Evolutionary conservation across 2,113 vertebrate genomes (phyloP).

Genomic region (Amphilophus citrinellus): DNA sequence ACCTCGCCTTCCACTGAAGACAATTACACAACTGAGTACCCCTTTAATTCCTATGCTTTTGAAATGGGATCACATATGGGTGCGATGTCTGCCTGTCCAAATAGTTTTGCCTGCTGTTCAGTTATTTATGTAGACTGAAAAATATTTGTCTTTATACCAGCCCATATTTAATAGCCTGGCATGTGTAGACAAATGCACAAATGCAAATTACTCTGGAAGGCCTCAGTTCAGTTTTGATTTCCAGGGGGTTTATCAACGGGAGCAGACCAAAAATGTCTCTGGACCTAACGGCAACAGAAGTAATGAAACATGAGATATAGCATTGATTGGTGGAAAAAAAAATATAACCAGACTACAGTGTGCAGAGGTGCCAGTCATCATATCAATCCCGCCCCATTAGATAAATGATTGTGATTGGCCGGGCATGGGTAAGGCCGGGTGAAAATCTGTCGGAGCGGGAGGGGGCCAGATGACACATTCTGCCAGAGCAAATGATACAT

Average conservation of each 20-base stretch:
- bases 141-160: neutral
- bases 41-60: neutral
- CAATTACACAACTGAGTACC: neutral
- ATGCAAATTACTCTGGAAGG: neutral
- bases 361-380: constrained; percentile 1
- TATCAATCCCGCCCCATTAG: neutral
- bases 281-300: neutral
- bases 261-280: neutral
- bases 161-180: neutral
- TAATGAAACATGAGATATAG: constrained; percentile 3
- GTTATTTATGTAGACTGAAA: neutral
- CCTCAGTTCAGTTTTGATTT: constrained; percentile 7
- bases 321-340: neutral
- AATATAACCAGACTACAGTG: neutral
- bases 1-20: neutral
- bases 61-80: neutral
- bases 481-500: neutral
- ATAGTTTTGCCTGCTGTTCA: neutral
- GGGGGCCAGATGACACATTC: neutral
- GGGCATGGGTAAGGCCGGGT: neutral
- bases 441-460: neutral
- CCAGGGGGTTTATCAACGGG: neutral
- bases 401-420: constrained; percentile 8
- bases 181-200: constrained; percentile 6
- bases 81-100: neutral